phyloP scores from a whole-genome alignment of 2,797 vertebrate species.

The Thamnophis elegans region DNA sequence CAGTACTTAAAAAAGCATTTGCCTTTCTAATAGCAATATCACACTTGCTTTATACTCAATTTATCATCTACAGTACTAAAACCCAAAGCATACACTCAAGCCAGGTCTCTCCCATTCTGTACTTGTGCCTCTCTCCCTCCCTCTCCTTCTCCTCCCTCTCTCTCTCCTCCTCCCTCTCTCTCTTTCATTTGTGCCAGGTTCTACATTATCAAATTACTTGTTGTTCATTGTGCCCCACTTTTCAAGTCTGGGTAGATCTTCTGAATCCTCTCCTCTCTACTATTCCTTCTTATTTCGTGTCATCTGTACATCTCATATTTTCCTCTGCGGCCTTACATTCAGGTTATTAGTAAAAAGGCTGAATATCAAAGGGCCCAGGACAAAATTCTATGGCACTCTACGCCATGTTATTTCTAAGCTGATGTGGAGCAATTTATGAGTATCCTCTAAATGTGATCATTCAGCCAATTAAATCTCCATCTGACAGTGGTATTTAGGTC shows the following conservation, averaged over 20 bases:
- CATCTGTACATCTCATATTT: neutral
- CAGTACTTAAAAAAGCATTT: neutral
- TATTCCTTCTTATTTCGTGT: neutral
- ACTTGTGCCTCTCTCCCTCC: neutral
- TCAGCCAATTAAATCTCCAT: neutral
- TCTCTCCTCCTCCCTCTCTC: neutral
- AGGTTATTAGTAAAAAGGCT: neutral
- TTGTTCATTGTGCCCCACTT: neutral
- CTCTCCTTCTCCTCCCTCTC: neutral
- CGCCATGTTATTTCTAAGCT: neutral
- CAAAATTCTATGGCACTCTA: neutral
- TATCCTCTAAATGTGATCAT: neutral
- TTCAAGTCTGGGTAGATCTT: neutral
- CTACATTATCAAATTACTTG: neutral
- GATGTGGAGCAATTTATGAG: neutral
- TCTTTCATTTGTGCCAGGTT: neutral
- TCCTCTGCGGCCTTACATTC: neutral
- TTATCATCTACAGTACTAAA: neutral
- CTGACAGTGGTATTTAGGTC: neutral
- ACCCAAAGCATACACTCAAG: neutral
- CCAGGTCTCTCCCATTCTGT: neutral
- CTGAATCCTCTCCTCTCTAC: neutral
- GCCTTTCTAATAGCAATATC: neutral
- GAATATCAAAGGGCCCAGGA: neutral
- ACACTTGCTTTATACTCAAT: neutral